These are phyloP conservation scores for Actenoides hombroni DNA, from an alignment of 2,113 vertebrate species.

Conservation along the genomic window DNA sequence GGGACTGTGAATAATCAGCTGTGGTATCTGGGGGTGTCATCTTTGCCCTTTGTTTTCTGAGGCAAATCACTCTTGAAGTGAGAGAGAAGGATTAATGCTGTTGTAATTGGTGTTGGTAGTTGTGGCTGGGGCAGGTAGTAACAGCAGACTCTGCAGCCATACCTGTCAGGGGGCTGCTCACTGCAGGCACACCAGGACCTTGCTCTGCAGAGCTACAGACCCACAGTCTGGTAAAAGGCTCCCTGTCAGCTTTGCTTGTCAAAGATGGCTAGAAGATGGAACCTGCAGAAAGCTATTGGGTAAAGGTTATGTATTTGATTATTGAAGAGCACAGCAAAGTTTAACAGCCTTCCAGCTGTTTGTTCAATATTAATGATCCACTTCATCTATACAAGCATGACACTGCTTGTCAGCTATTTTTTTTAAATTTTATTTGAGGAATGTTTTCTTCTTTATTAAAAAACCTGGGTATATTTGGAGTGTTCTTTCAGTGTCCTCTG, in stretches of 20 bases:
- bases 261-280: background rate
- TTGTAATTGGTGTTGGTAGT: background rate
- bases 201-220: background rate
- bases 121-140: background rate
- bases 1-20: background rate
- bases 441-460: background rate
- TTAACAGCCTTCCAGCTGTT: background rate
- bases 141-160: rapidly evolving
- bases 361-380: background rate
- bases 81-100: background rate
- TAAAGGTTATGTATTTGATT: background rate
- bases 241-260: background rate
- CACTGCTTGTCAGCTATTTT: background rate
- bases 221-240: background rate
- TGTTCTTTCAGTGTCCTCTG: background rate
- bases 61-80: background rate
- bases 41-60: background rate
- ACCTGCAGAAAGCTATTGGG: background rate
- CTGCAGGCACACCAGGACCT: background rate
- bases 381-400: background rate
- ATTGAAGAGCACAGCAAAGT: background rate
- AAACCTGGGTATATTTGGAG: background rate
- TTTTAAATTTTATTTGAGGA: background rate
- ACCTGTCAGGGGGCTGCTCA: background rate
- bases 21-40: background rate